Percentiles rank a stretch among this genome's conserved stretches.
Conservation (phyloP, 35 echinoderm and acorn worm genomes). For the Apostichopus japonicus region DNA sequence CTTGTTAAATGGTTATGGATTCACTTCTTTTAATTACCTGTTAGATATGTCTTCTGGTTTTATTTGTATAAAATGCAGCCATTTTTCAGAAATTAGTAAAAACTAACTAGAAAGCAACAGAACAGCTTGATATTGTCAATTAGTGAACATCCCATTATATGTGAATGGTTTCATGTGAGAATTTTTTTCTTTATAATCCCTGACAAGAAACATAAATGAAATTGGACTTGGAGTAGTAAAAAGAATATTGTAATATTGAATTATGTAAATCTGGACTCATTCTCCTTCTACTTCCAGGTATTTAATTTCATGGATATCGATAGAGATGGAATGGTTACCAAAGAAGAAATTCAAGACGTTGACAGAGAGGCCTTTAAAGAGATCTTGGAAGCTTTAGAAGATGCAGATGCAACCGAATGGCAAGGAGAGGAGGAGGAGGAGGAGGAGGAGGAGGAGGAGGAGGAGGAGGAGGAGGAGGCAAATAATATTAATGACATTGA, state of each 20-base stretch:
- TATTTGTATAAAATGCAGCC: too few relatives aligned
- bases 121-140: too few relatives aligned
- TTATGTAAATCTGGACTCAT: background rate
- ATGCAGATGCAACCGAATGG: background rate
- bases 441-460: too few relatives aligned
- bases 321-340: background rate
- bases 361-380: background rate
- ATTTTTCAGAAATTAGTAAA: too few relatives aligned
- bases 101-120: too few relatives aligned
- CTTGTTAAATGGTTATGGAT: too few relatives aligned
- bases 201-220: too few relatives aligned
- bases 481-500: background rate
- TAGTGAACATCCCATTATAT: too few relatives aligned
- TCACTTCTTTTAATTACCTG: too few relatives aligned
- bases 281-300: background rate
- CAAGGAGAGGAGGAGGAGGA: background rate
- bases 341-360: background rate
- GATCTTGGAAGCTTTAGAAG: background rate
- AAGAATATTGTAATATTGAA: background rate
- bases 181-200: background rate
- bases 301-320: constrained; percentile 14
- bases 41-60: too few relatives aligned
- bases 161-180: too few relatives aligned
- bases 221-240: background rate
- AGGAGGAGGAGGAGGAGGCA: too few relatives aligned